Conservation (phyloP, 1,140 invertebrate species). For the Heliconius hewitsoni region DNA sequence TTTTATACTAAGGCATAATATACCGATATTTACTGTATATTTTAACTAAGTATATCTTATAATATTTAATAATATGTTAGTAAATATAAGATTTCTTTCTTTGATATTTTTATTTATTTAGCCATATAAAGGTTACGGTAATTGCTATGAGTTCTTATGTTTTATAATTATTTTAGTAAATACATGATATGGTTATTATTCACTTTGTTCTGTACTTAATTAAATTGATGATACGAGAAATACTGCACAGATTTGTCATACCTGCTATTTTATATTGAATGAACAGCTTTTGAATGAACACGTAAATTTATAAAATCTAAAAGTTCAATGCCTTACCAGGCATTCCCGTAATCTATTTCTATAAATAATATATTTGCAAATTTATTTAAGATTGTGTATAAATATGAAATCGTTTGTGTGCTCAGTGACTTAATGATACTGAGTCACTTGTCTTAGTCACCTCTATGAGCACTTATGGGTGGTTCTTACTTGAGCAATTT, state of each 20-base stretch:
- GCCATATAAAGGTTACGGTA: no score
- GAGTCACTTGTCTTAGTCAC: slow-evolving; percentile 48
- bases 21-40: background rate
- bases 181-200: no score
- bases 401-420: slow-evolving; percentile 44
- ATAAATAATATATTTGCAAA: slow-evolving; percentile 30
- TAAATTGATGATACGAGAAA: no score
- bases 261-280: no score
- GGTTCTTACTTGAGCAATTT: background rate
- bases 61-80: no score
- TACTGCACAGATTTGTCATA: no score
- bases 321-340: background rate
- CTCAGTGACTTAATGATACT: slow-evolving; percentile 42
- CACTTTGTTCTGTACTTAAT: no score
- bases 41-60: background rate
- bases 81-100: no score
- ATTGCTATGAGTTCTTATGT: no score
- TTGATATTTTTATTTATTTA: no score
- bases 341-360: background rate
- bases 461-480: background rate
- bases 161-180: no score
- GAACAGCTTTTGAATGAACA: no score
- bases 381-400: slow-evolving; percentile 45
- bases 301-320: background rate
- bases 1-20: background rate